Percentiles rank a stretch among this genome's conserved stretches.
Conservation (phyloP, 2,113 vertebrate genomes). For the Motacilla alba region DNA sequence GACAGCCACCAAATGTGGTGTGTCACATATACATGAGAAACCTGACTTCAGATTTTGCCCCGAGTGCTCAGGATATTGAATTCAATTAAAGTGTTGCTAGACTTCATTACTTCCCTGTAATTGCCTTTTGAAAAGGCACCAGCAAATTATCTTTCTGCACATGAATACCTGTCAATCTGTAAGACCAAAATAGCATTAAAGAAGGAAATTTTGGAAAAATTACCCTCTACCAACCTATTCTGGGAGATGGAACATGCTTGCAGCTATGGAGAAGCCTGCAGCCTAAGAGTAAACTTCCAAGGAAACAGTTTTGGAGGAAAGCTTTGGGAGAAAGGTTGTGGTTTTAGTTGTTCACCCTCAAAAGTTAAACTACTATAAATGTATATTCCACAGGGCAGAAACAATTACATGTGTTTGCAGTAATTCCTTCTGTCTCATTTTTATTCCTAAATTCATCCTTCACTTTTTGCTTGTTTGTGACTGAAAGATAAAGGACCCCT, state of each 20-base stretch:
- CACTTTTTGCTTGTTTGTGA: not conserved
- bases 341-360: not conserved
- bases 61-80: not conserved
- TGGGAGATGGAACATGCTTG: not conserved
- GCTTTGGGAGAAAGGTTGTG: not conserved
- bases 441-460: not conserved
- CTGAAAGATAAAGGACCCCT: not conserved
- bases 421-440: not conserved
- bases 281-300: not conserved
- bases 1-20: not conserved
- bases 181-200: not conserved
- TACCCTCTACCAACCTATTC: not conserved
- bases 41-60: not conserved
- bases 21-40: not conserved
- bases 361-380: not conserved
- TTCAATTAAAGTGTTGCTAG: not conserved
- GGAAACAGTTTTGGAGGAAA: not conserved
- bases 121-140: not conserved
- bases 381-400: not conserved
- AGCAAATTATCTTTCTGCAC: not conserved
- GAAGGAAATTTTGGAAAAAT: not conserved
- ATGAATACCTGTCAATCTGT: not conserved
- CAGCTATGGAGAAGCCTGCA: not conserved
- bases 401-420: not conserved
- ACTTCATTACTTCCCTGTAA: not conserved